phyloP scores from a whole-genome alignment of 2,797 vertebrate genomes.

The Pitangus sulphuratus region DNA sequence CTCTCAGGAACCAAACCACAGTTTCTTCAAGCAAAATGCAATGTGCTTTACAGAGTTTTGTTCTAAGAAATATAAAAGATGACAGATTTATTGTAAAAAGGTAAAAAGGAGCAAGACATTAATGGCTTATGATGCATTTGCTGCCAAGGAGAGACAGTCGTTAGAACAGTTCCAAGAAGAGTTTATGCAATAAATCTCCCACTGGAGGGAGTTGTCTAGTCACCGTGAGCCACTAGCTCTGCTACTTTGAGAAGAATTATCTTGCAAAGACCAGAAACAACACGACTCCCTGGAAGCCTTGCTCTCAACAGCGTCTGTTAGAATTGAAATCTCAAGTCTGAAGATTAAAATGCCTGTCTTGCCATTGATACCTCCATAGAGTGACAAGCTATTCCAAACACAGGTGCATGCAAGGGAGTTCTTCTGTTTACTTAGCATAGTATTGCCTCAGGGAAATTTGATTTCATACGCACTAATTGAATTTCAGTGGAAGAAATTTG shows the following conservation, averaged over 20 bases:
- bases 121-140: not conserved
- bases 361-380: not conserved
- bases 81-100: not conserved
- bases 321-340: not conserved
- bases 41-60: not conserved
- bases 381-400: not conserved
- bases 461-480: not conserved
- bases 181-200: constrained; percentile 42
- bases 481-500: not conserved
- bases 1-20: not conserved
- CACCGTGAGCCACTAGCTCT: not conserved
- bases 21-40: not conserved
- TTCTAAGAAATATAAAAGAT: not conserved
- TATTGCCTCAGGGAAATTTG: not conserved
- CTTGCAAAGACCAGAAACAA: not conserved
- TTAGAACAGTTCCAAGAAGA: not conserved
- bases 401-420: not conserved
- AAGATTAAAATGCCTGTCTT: not conserved
- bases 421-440: not conserved
- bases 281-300: not conserved
- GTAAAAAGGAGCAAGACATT: not conserved
- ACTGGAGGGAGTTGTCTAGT: constrained; percentile 61
- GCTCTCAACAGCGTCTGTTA: not conserved
- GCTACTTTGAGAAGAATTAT: not conserved
- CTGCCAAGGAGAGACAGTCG: not conserved